Evolutionary conservation across 2,113 vertebrate species (phyloP).

Genomic region (Anhinga anhinga): DNA sequence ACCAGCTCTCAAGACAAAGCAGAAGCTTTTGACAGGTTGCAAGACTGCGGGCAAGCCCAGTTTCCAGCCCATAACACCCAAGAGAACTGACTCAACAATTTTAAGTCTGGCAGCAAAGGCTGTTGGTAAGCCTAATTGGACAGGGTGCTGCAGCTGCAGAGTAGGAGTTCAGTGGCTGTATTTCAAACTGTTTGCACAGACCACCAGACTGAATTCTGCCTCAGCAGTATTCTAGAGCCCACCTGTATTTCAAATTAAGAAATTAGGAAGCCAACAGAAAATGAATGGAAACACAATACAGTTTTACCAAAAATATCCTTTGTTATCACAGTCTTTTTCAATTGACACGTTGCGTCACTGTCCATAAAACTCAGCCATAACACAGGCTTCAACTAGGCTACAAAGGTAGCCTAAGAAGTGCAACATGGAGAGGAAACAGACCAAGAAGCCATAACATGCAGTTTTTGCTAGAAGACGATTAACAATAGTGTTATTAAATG

Average conservation of each 20-base stretch:
- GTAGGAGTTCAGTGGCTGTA: fast-evolving
- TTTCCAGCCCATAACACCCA: not conserved
- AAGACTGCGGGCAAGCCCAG: not conserved
- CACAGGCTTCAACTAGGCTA: not conserved
- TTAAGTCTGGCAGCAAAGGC: not conserved
- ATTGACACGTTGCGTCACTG: not conserved
- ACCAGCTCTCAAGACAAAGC: not conserved
- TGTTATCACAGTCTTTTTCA: not conserved
- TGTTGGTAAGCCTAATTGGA: not conserved
- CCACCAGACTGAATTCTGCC: not conserved
- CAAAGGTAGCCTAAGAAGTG: not conserved
- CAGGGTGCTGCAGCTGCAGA: not conserved
- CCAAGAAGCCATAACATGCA: not conserved
- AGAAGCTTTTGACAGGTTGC: not conserved
- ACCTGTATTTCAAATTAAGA: not conserved
- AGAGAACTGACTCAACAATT: not conserved
- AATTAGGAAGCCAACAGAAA: not conserved
- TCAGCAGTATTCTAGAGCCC: not conserved
- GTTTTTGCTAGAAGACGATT: not conserved
- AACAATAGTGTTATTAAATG: not conserved
- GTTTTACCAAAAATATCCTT: not conserved
- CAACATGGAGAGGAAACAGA: not conserved
- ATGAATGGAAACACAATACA: not conserved
- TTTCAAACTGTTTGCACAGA: not conserved
- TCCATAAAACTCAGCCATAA: not conserved